Base-by-base conservation (phyloP, 2,888 invertebrate genomes). In the Helobdella robusta region DNA sequence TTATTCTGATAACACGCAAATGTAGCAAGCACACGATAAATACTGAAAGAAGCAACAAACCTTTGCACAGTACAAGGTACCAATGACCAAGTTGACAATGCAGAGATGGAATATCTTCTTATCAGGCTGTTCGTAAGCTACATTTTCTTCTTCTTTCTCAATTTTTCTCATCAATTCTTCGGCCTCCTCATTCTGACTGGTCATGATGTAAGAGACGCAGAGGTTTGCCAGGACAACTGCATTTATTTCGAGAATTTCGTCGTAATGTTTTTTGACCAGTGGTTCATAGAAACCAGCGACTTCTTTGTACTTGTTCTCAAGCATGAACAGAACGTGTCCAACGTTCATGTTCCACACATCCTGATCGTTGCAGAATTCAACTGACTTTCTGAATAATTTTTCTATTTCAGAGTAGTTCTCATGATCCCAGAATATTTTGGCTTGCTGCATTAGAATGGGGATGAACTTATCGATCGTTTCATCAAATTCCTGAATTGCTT, bases 121-220 rank as follows among this genome's bases (percentile, higher is more conserved):
- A 58, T 92, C 90, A 0, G 91, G 91, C 73, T 91, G 91, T 76
- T 92, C 90, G 75, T 89, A 89, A 67, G 89, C 87, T 73, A 93
- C 84, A 69, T 89, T 86, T 75, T 97, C 95, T 77, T 98, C 97
- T 76, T 97, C 95, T 73, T 93, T 91, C 79, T 98, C 98, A 71
- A 98, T 94, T 82, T 94, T 94, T 63, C 94, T 84, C 94, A 98
- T 97, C 65, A 98, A 83, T 75, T 94, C 94, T 79, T 98, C 97
- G 15, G 97, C 97, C 80, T 95, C 95, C 79, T 94, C 93, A 78
- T 97, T 98, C 81, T 94, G 92, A 61, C 91, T 90, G 1, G 93
- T 95, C 95, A 98, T 95, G 73, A 98, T 95, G 78, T 98, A 98
- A 23, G 95, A 93, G 1, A 97, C 97, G 78, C 98, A 99, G 36